A percentile compares a stretch with the other conserved stretches of the same genome.
Evolutionary conservation across 2,113 vertebrate genomes (phyloP).

Genomic region (Hippocampus comes): DNA sequence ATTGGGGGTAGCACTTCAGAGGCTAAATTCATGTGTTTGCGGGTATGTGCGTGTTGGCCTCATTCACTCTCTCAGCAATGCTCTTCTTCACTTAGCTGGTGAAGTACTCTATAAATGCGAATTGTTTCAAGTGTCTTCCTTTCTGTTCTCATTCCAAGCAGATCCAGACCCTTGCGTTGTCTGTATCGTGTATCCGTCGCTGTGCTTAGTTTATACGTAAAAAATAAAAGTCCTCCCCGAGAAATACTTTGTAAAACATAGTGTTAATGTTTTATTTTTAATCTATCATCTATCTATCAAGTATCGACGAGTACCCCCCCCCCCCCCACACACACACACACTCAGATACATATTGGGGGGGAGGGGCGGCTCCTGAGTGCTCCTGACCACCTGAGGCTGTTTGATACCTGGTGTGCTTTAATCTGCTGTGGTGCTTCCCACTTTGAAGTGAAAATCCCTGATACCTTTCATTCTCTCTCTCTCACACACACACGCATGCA

Average conservation of each 20-base stretch:
- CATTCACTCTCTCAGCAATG: slow-evolving; percentile 18
- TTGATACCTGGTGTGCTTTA: slow-evolving; percentile 77
- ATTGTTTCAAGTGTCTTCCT: slow-evolving; percentile 30
- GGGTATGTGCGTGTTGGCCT: slow-evolving; percentile 7
- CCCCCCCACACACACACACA: neutral
- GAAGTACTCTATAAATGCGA: slow-evolving; percentile 53
- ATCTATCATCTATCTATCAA: no score
- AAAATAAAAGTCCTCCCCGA: neutral
- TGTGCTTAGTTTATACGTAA: no score
- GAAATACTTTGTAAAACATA: no score
- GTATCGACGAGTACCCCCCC: no score
- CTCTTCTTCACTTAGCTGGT: slow-evolving; percentile 37
- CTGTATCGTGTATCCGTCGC: neutral
- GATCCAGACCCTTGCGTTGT: neutral
- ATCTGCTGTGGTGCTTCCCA: slow-evolving; percentile 64
- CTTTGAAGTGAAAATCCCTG: slow-evolving; percentile 76
- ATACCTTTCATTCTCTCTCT: slow-evolving; percentile 33
- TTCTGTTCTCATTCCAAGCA: neutral
- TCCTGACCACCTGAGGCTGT: slow-evolving; percentile 63
- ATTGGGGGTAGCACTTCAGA: slow-evolving; percentile 35
- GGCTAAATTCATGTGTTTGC: neutral
- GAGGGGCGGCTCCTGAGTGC: slow-evolving; percentile 52
- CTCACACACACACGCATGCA: slow-evolving; percentile 3
- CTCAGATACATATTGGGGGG: slow-evolving; percentile 18
- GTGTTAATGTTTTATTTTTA: no score